Evolutionary conservation across 2,797 vertebrate genomes (phyloP), one percentile per base, ranked within the genome.

Genomic region (Glyptemys insculpta): DNA sequence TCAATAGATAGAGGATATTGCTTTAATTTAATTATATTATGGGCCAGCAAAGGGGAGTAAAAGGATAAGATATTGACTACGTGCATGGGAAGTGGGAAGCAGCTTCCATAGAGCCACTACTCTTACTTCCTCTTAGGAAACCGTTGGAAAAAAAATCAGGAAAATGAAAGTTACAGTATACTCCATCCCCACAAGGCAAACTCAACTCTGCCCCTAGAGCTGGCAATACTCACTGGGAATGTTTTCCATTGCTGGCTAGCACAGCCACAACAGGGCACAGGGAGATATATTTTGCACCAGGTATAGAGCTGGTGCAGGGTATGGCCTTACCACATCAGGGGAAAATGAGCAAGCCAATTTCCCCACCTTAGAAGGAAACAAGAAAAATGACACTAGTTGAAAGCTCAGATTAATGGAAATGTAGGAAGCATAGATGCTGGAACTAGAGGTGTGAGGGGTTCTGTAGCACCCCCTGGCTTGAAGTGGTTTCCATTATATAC

Each of bases 311-410:
- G 34, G n/a, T 68, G 31, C 62, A 37, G 9, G 9, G 65, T 68
- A 21, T n/a, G 19, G 49, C n/a, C 85, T 47, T 85, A 12, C 8
- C 80, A 52, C 34, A 93, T 59, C 59, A 21, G 6, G 44, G 25
- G 57, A 92, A 87, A 81, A 54, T 9, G 25, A 47, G 44, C 47
- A 12, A 93, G 57, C 4, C 34, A 65, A 8, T 65, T 41, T 85
- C 92, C 62, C 56, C 5, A 59, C 91, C 82, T 76, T 52, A 86
- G 94, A 86, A 93, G 86, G 79, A 7, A 85, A 76, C 12, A 12
- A 8, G 83, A 86, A 94, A 29, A 6, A 84, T 34, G 80, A 94
- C 85, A 11, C 2, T 74, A 74, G 16, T 83, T 78, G 91, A 54
- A 86, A 29, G 31, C 72, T 76, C 23, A 91, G 72, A 31, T 27